Percentiles rank a stretch among this genome's conserved stretches.
These are phyloP conservation scores for Lissonota sp. DNA, from an alignment of 2,888 invertebrate genomes.

Conservation along the genomic window DNA sequence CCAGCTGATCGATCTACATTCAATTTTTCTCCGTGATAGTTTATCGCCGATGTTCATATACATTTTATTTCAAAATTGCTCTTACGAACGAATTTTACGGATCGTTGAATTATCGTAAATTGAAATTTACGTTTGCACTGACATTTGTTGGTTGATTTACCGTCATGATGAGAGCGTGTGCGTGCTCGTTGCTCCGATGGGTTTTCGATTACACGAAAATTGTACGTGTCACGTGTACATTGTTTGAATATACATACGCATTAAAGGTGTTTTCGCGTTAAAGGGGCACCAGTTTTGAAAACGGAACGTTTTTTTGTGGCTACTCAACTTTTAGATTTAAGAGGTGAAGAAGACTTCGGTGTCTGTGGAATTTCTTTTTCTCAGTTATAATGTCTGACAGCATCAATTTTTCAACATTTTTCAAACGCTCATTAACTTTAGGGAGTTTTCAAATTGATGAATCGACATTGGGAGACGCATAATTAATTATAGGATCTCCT, in stretches of 20 bases:
- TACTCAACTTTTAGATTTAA: too few species aligned
- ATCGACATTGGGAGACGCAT: too few species aligned
- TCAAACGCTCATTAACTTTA: too few species aligned
- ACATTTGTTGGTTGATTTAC: constrained; percentile 43
- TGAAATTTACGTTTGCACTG: constrained; percentile 36
- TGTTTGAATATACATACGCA: constrained; percentile 3
- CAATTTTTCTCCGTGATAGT: constrained; percentile 3
- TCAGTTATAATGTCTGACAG: too few species aligned
- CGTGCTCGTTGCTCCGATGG: constrained; percentile 12
- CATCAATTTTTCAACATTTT: too few species aligned
- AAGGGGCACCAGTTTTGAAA: too few species aligned
- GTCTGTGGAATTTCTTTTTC: too few species aligned
- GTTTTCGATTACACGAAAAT: constrained; percentile 8
- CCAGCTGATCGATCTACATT: not conserved
- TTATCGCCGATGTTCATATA: not conserved
- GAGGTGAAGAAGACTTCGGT: too few species aligned
- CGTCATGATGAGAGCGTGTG: not conserved
- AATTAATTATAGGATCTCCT: too few species aligned
- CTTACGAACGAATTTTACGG: constrained; percentile 24
- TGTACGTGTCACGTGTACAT: not conserved
- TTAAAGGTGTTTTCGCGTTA: too few species aligned
- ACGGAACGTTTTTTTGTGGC: too few species aligned
- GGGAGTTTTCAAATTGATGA: too few species aligned
- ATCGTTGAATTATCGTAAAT: constrained; percentile 37
- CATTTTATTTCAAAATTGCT: constrained; percentile 12